Percentiles rank a stretch among this genome's conserved stretches.
Evolutionary conservation across 2,113 vertebrate genomes (phyloP).

Genomic region (Sprattus sprattus): DNA sequence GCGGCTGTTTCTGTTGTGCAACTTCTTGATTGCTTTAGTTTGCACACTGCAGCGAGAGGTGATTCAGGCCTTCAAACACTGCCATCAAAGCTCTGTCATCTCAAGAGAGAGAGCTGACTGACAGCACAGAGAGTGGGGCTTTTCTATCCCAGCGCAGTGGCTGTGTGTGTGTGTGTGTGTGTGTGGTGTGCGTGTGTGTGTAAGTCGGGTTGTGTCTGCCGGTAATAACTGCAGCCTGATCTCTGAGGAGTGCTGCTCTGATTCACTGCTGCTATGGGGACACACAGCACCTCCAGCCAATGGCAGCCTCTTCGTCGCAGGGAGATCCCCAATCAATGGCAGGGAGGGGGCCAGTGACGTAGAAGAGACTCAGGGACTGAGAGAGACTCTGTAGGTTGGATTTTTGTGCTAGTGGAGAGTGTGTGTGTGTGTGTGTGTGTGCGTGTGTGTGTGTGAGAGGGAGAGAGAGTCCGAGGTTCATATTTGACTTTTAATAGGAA

Average conservation of each 20-base stretch:
- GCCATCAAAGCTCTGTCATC: no score
- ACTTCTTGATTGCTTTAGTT: background rate
- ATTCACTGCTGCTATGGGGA: slow-evolving; percentile 51
- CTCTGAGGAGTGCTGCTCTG: slow-evolving; percentile 40
- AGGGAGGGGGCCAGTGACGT: slow-evolving; percentile 50
- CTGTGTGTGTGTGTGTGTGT: slow-evolving; percentile 11
- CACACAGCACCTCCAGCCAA: slow-evolving; percentile 45
- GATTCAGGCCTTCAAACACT: no score
- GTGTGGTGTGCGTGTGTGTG: background rate
- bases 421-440: background rate
- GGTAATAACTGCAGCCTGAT: slow-evolving; percentile 31
- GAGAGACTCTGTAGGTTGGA: background rate
- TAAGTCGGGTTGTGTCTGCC: slow-evolving; percentile 25
- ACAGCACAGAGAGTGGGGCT: slow-evolving; percentile 5
- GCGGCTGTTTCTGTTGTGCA: background rate
- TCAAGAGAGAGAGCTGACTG: no score
- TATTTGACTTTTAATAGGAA: no score
- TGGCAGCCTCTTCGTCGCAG: slow-evolving; percentile 35
- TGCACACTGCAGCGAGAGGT: no score
- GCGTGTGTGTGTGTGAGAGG: background rate
- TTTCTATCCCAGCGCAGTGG: slow-evolving; percentile 20
- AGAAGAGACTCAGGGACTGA: background rate
- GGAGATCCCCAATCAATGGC: slow-evolving; percentile 57
- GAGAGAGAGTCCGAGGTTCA: background rate
- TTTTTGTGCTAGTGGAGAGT: background rate